Evolutionary conservation across 2,888 invertebrate genomes (phyloP).

Genomic region (Rugalucina vietnamica): DNA sequence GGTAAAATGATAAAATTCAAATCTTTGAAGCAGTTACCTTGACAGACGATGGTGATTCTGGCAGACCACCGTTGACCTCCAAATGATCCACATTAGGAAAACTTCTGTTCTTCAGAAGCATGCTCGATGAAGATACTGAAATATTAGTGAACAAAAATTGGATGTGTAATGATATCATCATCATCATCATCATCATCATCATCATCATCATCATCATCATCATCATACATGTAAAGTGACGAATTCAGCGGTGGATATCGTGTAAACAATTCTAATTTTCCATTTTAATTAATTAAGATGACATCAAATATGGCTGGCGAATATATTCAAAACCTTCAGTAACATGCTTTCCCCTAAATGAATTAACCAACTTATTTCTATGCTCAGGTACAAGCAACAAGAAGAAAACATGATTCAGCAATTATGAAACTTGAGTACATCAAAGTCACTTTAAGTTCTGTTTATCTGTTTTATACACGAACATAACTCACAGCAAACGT

Average conservation of each 20-base stretch:
- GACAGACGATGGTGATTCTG: slow-evolving; percentile 73
- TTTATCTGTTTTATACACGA: no score
- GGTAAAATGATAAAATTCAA: no score
- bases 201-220: slow-evolving; percentile 27
- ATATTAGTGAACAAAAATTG: background rate
- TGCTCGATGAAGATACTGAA: slow-evolving; percentile 30
- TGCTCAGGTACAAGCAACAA: no score
- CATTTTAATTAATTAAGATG: background rate
- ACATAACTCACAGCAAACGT: no score
- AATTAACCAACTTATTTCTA: no score
- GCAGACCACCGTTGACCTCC: slow-evolving; percentile 71
- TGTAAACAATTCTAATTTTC: background rate
- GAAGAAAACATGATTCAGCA: no score
- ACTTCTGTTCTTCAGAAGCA: slow-evolving; percentile 40
- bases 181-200: slow-evolving; percentile 30
- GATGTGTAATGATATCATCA: background rate
- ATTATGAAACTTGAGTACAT: no score
- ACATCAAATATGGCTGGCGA: background rate
- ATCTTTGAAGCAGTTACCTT: slow-evolving; percentile 63
- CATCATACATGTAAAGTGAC: no score
- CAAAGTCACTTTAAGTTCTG: no score
- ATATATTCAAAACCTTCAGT: background rate
- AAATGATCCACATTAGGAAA: slow-evolving; percentile 36
- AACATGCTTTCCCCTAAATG: no score
- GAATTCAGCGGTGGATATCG: no score